A percentile compares a stretch with the other conserved stretches of the same genome.
phyloP scores from a whole-genome alignment of 2,113 vertebrate genomes.

The Steatornis caripensis region DNA sequence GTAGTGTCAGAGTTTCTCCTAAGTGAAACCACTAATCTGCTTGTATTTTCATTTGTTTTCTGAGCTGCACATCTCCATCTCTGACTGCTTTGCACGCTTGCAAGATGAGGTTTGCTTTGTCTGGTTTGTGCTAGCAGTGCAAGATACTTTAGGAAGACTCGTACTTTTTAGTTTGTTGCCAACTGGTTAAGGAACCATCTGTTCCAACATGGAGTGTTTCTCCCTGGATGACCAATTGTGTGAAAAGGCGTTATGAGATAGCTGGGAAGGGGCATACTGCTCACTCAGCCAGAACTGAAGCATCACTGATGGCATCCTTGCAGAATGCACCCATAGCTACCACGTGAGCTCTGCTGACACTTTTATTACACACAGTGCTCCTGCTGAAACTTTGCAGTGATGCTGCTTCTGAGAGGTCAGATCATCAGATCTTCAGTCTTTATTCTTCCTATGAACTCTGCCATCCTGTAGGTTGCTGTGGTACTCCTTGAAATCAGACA shows the following conservation, averaged over 20 bases:
- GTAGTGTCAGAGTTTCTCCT: neutral
- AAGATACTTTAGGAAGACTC: neutral
- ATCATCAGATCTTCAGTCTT: neutral
- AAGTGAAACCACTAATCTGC: neutral
- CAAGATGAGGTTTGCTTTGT: neutral
- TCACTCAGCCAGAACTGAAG: neutral
- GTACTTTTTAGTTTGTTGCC: neutral
- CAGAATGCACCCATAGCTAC: neutral
- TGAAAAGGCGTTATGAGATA: neutral
- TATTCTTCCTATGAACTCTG: neutral
- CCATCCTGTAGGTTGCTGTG: neutral
- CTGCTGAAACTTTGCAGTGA: neutral
- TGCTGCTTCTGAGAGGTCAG: neutral
- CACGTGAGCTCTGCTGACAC: neutral
- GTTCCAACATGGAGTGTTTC: neutral
- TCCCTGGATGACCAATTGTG: neutral
- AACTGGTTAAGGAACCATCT: neutral
- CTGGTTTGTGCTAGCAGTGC: neutral
- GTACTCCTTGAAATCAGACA: neutral
- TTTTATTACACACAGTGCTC: neutral
- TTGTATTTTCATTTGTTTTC: neutral
- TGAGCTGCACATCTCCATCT: neutral
- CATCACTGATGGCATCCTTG: neutral
- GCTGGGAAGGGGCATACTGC: neutral
- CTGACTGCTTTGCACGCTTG: neutral